Base-by-base conservation (phyloP, 2,888 invertebrate genomes). In the Abrostola triplasia region DNA sequence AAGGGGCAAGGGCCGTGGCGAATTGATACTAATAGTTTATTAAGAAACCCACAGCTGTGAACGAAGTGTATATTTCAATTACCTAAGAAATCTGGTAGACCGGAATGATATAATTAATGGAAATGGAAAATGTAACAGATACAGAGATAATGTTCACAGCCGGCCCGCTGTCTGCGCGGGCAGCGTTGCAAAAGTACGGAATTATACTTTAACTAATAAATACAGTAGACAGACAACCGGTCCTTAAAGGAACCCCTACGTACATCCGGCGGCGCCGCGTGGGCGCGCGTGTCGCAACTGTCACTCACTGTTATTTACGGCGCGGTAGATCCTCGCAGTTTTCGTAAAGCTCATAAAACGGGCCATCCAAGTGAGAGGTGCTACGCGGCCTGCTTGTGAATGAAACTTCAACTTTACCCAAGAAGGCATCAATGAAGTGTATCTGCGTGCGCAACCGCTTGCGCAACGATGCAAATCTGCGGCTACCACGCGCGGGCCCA, bases 231-330 rank as follows among this genome's bases (percentile, higher is more conserved):
- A 87, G 86, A 86, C 83, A 90, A 92, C 93, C 91, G 92, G 93
- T 93, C 88, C 87, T 87, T 85, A 82, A 88, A 87, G 89, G 89
- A 75, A 88, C 92, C 91, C 93, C 92, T 94, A 94, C 94, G 92
- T 92, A 92, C 92, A 94, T 94, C 94, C 94, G 94, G 94, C 90
- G 91, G 81, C 79, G 74, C 75, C 65, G 89, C 89, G 93, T 92
- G 88, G 93, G 93, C 82, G 84, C 67, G 63, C 79, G 71, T 88
- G 88, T 87, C 84, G 89, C 91, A 89, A 90, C 87, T 90, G 92
- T 92, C 92, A 87, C 89, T 90, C 90, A 88, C 82, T 71, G 76
- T 82, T 91, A 91, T 92, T 89, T 89, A 92, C 86, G 84, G 87
- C 80, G 76, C 77, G 74, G 77, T 83, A 87, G 83, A 88, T 90